Evolutionary conservation across 2,888 invertebrate genomes (phyloP).

Genomic region (Eupsilia transversa): DNA sequence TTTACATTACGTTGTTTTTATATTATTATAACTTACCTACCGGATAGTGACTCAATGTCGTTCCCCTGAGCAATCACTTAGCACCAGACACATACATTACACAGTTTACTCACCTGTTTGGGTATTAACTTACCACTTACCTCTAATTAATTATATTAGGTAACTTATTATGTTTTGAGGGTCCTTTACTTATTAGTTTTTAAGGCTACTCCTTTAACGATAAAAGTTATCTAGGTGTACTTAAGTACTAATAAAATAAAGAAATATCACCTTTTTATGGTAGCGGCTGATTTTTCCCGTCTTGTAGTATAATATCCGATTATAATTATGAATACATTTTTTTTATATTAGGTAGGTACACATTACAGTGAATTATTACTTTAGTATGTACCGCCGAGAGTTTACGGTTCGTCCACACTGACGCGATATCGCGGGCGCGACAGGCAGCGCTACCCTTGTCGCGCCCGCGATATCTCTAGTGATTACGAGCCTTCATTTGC

Average conservation of each 20-base stretch:
- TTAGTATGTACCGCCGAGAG: background rate
- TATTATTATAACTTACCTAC: slow-evolving; percentile 32
- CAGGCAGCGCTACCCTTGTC: no score
- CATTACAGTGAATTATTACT: slow-evolving; percentile 6
- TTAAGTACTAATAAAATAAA: background rate
- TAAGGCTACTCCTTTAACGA: background rate
- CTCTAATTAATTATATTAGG: slow-evolving; percentile 17
- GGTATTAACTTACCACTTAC: background rate
- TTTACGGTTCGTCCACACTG: no score
- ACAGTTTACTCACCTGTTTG: background rate
- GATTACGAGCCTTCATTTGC: no score
- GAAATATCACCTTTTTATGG: background rate
- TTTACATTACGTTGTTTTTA: slow-evolving; percentile 47
- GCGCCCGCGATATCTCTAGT: no score
- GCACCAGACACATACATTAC: slow-evolving; percentile 20
- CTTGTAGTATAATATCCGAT: background rate
- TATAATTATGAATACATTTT: background rate
- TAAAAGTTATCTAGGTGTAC: background rate
- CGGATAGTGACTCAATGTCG: slow-evolving; percentile 65
- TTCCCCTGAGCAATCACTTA: slow-evolving; percentile 28
- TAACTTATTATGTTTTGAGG: slow-evolving; percentile 11
- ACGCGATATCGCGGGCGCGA: no score
- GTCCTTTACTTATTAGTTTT: background rate
- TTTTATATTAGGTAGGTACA: background rate
- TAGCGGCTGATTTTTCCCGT: background rate